Conservation (phyloP, 2,797 vertebrate genomes). For the Emys orbicularis region DNA sequence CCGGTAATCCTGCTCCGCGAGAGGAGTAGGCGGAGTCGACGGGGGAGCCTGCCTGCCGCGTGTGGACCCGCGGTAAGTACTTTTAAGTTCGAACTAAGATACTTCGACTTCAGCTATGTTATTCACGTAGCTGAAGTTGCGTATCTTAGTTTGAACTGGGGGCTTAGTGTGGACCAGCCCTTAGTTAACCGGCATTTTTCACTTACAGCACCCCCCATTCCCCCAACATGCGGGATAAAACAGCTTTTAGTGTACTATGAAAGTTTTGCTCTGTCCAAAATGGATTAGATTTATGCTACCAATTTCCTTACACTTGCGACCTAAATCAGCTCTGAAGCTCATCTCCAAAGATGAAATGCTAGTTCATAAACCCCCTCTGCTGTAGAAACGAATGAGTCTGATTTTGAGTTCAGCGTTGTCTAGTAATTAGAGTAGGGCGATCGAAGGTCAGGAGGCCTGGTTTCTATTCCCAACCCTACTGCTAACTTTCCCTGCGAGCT, state of each 20-base stretch:
- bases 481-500: not conserved
- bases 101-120: too few species aligned
- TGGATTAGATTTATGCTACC: slow-evolving; percentile 20
- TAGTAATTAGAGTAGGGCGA: not conserved
- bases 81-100: too few species aligned
- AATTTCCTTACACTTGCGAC: slow-evolving; percentile 15
- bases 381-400: not conserved
- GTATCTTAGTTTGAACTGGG: too few species aligned
- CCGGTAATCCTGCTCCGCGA: too few species aligned
- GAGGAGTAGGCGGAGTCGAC: too few species aligned
- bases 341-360: not conserved
- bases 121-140: too few species aligned
- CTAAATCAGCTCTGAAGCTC: slow-evolving; percentile 14
- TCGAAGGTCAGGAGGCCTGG: not conserved
- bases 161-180: too few species aligned
- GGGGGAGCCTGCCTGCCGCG: too few species aligned
- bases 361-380: not conserved
- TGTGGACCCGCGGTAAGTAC: too few species aligned
- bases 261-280: slow-evolving; percentile 1
- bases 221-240: too few species aligned
- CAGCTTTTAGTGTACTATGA: not conserved
- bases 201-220: too few species aligned
- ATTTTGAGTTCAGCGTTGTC: not conserved
- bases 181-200: too few species aligned
- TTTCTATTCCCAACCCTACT: not conserved